phyloP scores from a whole-genome alignment of 2,113 vertebrate genomes.

The Lathamus discolor region DNA sequence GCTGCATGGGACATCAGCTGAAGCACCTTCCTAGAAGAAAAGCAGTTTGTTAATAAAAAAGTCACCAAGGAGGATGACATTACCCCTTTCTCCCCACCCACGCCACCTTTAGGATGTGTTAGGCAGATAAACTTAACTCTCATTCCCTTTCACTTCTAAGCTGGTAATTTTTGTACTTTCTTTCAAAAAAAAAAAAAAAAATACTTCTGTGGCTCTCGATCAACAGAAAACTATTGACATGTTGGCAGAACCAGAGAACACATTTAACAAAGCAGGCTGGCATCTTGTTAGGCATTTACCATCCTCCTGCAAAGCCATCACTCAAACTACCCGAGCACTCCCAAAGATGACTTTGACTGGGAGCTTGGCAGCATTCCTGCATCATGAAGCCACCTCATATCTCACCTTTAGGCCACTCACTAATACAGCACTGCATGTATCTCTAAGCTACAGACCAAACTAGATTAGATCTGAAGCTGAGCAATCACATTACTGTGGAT shows the following conservation, averaged over 20 bases:
- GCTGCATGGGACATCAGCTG: constrained; percentile 70
- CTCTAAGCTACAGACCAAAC: neutral
- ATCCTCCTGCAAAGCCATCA: neutral
- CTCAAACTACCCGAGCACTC: neutral
- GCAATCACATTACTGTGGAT: neutral
- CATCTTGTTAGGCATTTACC: neutral
- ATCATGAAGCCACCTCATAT: fast-evolving
- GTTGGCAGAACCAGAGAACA: neutral
- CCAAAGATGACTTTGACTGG: neutral
- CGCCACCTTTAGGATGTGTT: neutral
- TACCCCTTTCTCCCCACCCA: neutral
- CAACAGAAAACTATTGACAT: neutral
- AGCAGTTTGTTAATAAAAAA: neutral
- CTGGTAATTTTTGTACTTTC: neutral
- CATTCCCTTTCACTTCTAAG: neutral
- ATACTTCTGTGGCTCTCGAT: neutral
- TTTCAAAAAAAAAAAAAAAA: neutral
- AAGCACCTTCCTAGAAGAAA: constrained; percentile 73
- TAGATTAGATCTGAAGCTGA: neutral
- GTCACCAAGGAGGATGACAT: neutral
- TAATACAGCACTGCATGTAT: neutral
- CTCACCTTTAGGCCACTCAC: neutral
- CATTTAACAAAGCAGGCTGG: neutral
- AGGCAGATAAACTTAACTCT: neutral
- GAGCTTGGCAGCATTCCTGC: neutral